Evolutionary conservation across 2,888 invertebrate species (phyloP).

Genomic region (Phorcus lineatus): DNA sequence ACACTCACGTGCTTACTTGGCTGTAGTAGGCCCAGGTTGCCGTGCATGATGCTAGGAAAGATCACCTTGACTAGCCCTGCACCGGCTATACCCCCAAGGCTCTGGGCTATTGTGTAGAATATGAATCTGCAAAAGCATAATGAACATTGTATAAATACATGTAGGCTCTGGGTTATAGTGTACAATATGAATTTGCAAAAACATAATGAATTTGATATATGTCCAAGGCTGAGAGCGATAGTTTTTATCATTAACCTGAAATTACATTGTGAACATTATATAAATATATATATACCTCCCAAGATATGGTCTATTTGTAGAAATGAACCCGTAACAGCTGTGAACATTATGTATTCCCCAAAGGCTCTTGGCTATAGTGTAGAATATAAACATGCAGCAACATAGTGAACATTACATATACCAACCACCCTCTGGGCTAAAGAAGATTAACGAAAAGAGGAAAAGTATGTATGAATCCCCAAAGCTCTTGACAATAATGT

Average conservation of each 20-base stretch:
- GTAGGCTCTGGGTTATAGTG: no score
- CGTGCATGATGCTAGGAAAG: conserved; percentile 43
- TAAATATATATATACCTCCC: no score
- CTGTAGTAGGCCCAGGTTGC: conserved; percentile 48
- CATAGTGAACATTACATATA: neutral
- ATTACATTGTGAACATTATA: no score
- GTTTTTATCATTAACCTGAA: neutral
- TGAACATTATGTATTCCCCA: no score
- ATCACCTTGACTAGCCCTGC: conserved; percentile 46
- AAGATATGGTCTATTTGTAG: no score
- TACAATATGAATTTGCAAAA: neutral
- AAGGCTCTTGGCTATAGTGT: no score
- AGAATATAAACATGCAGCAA: neutral
- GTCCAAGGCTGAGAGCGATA: neutral
- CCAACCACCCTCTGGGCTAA: neutral
- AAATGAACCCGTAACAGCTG: no score
- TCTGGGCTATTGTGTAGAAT: conserved; percentile 51
- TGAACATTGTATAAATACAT: no score
- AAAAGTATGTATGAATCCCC: no score
- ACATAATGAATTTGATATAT: neutral
- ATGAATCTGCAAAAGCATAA: conserved; percentile 34
- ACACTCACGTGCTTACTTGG: conserved; percentile 48
- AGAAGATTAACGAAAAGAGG: neutral
- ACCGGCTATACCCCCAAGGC: conserved; percentile 49
- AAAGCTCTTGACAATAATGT: no score